phyloP scores from a whole-genome alignment of 2,797 vertebrate species.

The Spea hammondii region DNA sequence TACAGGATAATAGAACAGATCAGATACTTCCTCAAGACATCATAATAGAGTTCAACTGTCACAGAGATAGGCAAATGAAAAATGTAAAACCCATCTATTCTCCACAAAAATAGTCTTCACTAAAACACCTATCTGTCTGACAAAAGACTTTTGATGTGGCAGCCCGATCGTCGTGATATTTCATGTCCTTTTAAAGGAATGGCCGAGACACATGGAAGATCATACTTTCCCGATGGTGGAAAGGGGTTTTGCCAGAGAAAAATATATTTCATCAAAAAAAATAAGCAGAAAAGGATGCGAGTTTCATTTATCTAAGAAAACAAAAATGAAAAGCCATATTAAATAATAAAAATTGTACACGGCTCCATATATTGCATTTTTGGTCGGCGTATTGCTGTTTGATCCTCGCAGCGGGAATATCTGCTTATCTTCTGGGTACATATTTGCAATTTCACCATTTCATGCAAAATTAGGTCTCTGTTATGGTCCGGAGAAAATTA shows the following conservation, averaged over 20 bases:
- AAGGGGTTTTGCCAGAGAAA: conserved; percentile 9
- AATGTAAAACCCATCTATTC: conserved; percentile 67
- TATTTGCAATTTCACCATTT: too few relatives aligned
- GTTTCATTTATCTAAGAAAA: too few relatives aligned
- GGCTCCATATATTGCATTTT: too few relatives aligned
- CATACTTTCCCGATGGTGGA: conserved; percentile 30
- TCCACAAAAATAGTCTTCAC: conserved; percentile 51
- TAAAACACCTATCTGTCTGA: conserved; percentile 58
- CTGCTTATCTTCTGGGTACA: too few relatives aligned
- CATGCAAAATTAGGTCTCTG: too few relatives aligned
- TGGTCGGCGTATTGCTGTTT: too few relatives aligned
- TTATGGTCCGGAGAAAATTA: too few relatives aligned
- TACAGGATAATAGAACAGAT: conserved; percentile 68
- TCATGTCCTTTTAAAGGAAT: conserved; percentile 55
- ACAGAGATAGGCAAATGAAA: conserved; percentile 70
- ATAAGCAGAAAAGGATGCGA: too few relatives aligned
- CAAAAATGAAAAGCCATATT: too few relatives aligned
- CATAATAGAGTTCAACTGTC: conserved; percentile 73
- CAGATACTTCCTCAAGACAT: conserved; percentile 71
- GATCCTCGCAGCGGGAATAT: too few relatives aligned
- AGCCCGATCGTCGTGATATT: conserved; percentile 57
- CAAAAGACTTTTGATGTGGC: conserved; percentile 56
- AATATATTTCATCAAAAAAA: background rate
- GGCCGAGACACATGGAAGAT: conserved; percentile 30
- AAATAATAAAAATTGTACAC: too few relatives aligned